phyloP scores from a whole-genome alignment of 2,888 invertebrate species.

The Drosophila meridiana region DNA sequence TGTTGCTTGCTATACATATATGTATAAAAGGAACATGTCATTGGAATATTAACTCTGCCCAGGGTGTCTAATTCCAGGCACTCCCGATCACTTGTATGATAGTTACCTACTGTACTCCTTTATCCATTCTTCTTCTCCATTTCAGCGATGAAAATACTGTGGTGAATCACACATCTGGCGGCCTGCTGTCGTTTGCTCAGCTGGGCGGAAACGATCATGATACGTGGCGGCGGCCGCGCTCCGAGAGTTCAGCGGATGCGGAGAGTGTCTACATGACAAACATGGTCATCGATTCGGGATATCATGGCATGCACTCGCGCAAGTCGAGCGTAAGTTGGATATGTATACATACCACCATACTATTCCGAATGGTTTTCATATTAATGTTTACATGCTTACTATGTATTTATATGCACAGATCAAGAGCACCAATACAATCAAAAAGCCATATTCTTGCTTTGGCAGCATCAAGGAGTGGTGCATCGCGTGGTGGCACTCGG shows the following conservation, averaged over 20 bases:
- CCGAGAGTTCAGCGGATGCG: conserved; percentile 92
- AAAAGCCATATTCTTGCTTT: conserved; percentile 83
- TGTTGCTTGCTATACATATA: too few species aligned
- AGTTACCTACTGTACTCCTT: too few species aligned
- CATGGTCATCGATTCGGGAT: conserved; percentile 84
- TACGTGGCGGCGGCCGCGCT: conserved; percentile 90
- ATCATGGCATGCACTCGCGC: conserved; percentile 84
- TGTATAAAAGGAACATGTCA: too few species aligned
- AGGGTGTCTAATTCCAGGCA: neutral
- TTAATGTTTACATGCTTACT: neutral
- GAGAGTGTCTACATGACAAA: conserved; percentile 89
- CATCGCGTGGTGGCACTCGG: conserved; percentile 96
- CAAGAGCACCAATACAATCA: conserved; percentile 83
- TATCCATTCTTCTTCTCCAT: neutral
- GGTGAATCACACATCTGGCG: conserved; percentile 86
- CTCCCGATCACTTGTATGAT: neutral
- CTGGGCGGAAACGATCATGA: conserved; percentile 87
- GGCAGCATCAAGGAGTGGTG: conserved; percentile 90
- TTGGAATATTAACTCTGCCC: too few species aligned
- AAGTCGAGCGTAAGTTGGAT: conserved; percentile 84
- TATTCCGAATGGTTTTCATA: neutral
- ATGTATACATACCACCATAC: neutral
- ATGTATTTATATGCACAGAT: conserved; percentile 65
- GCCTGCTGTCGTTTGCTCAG: conserved; percentile 83
- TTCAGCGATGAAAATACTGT: conserved; percentile 92